Evolutionary conservation across 2,888 invertebrate genomes (phyloP).

Genomic region (Melanostoma mellinum): DNA sequence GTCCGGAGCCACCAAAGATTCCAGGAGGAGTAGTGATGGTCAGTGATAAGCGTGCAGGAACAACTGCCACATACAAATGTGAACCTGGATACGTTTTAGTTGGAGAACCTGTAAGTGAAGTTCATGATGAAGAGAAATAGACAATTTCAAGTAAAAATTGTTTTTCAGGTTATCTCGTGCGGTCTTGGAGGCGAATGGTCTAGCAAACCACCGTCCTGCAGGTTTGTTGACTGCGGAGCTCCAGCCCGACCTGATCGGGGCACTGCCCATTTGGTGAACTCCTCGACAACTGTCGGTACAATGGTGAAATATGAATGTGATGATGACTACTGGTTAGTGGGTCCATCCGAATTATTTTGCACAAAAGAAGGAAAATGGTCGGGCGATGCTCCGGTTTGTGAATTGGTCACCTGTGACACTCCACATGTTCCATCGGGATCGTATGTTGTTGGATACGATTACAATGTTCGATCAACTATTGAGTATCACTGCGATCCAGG

Average conservation of each 20-base stretch:
- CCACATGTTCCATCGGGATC: constrained; percentile 93
- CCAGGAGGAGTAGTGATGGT: constrained; percentile 88
- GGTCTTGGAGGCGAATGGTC: constrained; percentile 94
- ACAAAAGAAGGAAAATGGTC: constrained; percentile 94
- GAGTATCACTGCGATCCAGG: constrained; percentile 95
- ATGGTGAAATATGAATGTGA: constrained; percentile 91
- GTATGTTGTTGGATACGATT: constrained; percentile 93
- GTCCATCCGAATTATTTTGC: constrained; percentile 87
- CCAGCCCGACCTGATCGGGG: constrained; percentile 91
- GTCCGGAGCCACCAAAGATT: constrained; percentile 91
- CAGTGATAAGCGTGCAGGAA: constrained; percentile 90
- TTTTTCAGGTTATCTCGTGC: constrained; percentile 88
- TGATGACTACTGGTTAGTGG: constrained; percentile 92
- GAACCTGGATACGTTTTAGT: constrained; percentile 92
- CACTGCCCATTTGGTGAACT: constrained; percentile 87
- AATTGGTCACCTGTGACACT: constrained; percentile 92
- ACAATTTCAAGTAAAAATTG: neutral
- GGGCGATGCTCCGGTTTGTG: constrained; percentile 92
- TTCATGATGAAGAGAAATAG: too few relatives aligned
- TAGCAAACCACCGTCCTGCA: constrained; percentile 90
- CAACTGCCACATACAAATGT: constrained; percentile 91
- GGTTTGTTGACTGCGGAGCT: constrained; percentile 93
- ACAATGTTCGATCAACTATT: constrained; percentile 93
- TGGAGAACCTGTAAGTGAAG: constrained; percentile 87
- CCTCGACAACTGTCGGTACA: constrained; percentile 91